Base-by-base conservation (phyloP, 1,140 invertebrate species). In the Venturia canescens region DNA sequence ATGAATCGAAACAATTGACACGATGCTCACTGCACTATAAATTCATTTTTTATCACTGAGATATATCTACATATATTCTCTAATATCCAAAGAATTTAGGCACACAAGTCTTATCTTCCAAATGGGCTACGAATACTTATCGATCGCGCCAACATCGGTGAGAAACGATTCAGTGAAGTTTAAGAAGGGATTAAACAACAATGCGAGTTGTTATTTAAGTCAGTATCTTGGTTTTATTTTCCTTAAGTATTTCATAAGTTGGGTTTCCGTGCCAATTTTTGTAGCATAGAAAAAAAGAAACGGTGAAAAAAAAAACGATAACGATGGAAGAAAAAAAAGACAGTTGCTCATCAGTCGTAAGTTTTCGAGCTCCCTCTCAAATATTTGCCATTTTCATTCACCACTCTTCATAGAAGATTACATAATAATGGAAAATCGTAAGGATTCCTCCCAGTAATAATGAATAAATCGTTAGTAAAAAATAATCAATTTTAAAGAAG, bases 241-340 rank as follows among this genome's bases (percentile, higher is more conserved):
- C 60, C 72, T 80, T 76, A 70, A 80, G 21, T 76, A 80, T 44
- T 69, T 23, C 44, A 76, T 80, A 80, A 74, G 67, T 50, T 80
- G 71, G 50, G 79, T 80, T 76, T 80, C 79, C 76, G 79, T 80
- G 79, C 79, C 79, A 80, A 80, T 76, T 66, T 29, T 67, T 21
- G 21, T 80, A 76, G 72, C 31, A 16, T 76, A 72, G 50, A 16
- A 78, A 78, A 44, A 34, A 44, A 44, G 5, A 53, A 76, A n/a
- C n/a, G 27, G 50, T 27, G 60, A 31, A 63, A 38, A 66, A 27
- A 50, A 34, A 34, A 15, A 66, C n/a, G 70, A 53, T 38, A 50
- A 60, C 60, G 38, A 77, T 31, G 50, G 21, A 67, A 27, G 69
- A 34, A 27, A 29, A 67, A 21, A 57, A 21, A 38, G 15, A 69